Percentiles rank a stretch among this genome's conserved stretches.
Conservation (phyloP, 2,888 invertebrate species). For the Stenurella melanura region DNA sequence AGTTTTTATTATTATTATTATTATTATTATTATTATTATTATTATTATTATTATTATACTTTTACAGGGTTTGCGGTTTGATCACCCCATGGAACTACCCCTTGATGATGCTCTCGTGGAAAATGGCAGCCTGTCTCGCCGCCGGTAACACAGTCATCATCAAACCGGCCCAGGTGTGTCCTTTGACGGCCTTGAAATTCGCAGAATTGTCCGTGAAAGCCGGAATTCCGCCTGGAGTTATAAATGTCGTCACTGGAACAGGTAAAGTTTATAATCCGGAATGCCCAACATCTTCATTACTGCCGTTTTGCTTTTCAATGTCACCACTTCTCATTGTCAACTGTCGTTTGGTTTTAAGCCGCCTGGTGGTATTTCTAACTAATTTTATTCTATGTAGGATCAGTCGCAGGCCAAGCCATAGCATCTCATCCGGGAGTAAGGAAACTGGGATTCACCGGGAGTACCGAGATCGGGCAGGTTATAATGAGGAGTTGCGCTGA, state of each 20-base stretch:
- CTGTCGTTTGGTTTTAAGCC: neutral
- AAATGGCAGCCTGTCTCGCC: conserved; percentile 97
- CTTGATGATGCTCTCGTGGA: conserved; percentile 99
- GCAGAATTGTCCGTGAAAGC: conserved; percentile 92
- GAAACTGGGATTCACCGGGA: conserved; percentile 97
- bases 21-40: no score
- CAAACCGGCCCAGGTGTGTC: conserved; percentile 95
- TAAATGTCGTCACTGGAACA: conserved; percentile 93
- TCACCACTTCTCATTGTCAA: neutral
- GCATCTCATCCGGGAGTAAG: conserved; percentile 90
- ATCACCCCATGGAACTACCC: conserved; percentile 99
- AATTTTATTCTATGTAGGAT: conserved; percentile 73
- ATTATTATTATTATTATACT: no score
- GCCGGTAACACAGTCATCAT: conserved; percentile 97
- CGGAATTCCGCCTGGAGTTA: conserved; percentile 96
- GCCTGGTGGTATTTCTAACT: neutral
- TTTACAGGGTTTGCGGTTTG: conserved; percentile 87
- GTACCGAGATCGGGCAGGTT: conserved; percentile 92
- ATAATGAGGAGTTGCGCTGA: conserved; percentile 94
- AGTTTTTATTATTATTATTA: no score
- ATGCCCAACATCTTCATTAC: no score
- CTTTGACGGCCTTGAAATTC: conserved; percentile 95
- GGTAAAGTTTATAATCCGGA: conserved; percentile 70
- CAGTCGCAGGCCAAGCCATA: conserved; percentile 89
- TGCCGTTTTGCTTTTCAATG: no score